Evolutionary conservation across 2,113 vertebrate species (phyloP).

Genomic region (Scalopus aquaticus): DNA sequence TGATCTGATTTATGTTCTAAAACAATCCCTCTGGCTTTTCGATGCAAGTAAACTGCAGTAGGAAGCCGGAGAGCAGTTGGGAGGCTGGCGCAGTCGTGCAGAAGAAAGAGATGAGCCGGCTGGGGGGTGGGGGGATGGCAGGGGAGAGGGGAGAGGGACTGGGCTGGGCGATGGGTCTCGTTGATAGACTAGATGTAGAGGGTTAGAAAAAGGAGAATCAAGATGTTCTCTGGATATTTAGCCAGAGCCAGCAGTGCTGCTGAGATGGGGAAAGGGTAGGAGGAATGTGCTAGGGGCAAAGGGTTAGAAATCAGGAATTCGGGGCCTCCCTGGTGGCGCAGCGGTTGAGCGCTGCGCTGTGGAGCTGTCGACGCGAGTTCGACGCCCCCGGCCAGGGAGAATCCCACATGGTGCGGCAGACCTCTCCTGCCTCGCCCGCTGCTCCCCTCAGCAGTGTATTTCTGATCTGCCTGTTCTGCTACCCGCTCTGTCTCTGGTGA

Average conservation of each 20-base stretch:
- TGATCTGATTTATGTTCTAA: slow-evolving; percentile 66
- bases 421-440: no score
- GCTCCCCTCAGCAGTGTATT: no score
- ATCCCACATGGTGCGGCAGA: no score
- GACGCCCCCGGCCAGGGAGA: no score
- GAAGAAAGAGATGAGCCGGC: not conserved
- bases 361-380: no score
- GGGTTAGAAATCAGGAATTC: not conserved
- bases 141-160: fast-evolving
- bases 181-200: no score
- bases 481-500: no score
- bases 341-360: no score
- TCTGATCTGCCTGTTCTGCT: no score
- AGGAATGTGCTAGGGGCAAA: not conserved
- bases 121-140: no score
- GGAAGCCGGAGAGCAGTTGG: not conserved
- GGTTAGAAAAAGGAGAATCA: not conserved
- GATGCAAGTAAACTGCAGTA: not conserved
- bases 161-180: not conserved
- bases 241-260: not conserved
- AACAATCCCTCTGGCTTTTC: slow-evolving; percentile 44
- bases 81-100: not conserved
- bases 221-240: not conserved
- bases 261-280: not conserved
- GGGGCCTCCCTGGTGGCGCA: no score